Conservation (phyloP, 2,888 invertebrate species). For the Stenodema calcarata region DNA sequence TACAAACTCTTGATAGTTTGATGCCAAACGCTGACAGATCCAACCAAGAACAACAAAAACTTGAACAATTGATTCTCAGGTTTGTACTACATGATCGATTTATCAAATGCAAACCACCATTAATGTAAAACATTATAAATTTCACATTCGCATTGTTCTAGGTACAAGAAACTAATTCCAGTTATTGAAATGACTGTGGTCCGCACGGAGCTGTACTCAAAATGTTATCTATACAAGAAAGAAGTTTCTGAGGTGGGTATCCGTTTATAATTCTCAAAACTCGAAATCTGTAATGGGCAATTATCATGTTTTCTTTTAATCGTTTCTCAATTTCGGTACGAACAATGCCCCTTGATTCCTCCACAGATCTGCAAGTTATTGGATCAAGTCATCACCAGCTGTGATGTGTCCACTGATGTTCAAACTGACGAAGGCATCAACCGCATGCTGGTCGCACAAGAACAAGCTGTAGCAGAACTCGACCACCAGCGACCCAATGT, state of each 20-base stretch:
- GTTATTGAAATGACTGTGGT: slow-evolving; percentile 92
- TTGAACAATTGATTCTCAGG: slow-evolving; percentile 78
- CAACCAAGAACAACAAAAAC: slow-evolving; percentile 77
- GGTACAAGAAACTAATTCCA: slow-evolving; percentile 90
- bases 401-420: slow-evolving; percentile 4
- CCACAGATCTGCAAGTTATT: slow-evolving; percentile 34
- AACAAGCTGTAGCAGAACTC: slow-evolving; percentile 79
- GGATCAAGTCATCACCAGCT: slow-evolving; percentile 32
- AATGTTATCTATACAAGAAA: slow-evolving; percentile 89
- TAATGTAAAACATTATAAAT: neutral
- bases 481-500: slow-evolving; percentile 85
- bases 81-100: neutral
- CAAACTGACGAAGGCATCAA: slow-evolving; percentile 38
- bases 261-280: neutral
- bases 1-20: slow-evolving; percentile 86
- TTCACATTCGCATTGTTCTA: slow-evolving; percentile 57
- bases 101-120: neutral
- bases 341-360: neutral
- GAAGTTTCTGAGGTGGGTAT: slow-evolving; percentile 75
- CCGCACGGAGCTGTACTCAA: slow-evolving; percentile 88
- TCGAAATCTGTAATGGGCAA: neutral
- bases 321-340: neutral
- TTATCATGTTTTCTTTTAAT: neutral
- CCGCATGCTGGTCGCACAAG: slow-evolving; percentile 77
- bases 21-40: slow-evolving; percentile 77